Base-by-base conservation (phyloP, 1,140 invertebrate genomes). In the Drosophila eugracilis region DNA sequence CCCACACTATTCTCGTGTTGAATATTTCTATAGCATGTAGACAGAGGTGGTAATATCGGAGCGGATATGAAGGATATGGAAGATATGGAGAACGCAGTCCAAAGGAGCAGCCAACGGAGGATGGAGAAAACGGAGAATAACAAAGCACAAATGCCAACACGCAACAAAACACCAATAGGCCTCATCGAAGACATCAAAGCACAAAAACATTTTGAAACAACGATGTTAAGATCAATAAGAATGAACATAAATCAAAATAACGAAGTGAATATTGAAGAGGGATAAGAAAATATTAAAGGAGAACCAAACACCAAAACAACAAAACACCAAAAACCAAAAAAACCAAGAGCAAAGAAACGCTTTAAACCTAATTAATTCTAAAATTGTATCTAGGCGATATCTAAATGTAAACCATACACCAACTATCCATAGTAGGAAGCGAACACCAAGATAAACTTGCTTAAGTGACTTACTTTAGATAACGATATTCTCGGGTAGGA, bases 341-440 rank as follows among this genome's bases (percentile, higher is more conserved):
- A 44, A 30, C 14, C 30, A 48, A 32, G 39, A 47, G 28, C 63
- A 55, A 53, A 32, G 28, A 55, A 67, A 72, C 54, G 60, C 67
- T 59, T 77, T 50, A 60, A 76, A 58, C 37, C 50, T 54, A 70
- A 57, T 71, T 62, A 47, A 63, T 63, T 14, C 57, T 66, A 19
- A 45, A 48, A 57, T 42, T 47, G 42, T 58, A 63, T 65, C 42
- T 45, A 66, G 57, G 24, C 42, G 26, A 45, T 48, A 48, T 28
- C 24, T 17, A 24, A 45, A 39, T 26, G 24, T 48, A 63, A 63
- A 6, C 34, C 42, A 62, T 28, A 49, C 62, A 66, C 62, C 57
- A 63, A 66, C 14, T 63, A 63, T 15, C 59, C 42, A 58, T 48
- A 65, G 30, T 26, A 44, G 21, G 24, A 14, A 41, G 15, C 17